phyloP scores from a whole-genome alignment of 2,888 invertebrate species.

The Orgyia antiqua region DNA sequence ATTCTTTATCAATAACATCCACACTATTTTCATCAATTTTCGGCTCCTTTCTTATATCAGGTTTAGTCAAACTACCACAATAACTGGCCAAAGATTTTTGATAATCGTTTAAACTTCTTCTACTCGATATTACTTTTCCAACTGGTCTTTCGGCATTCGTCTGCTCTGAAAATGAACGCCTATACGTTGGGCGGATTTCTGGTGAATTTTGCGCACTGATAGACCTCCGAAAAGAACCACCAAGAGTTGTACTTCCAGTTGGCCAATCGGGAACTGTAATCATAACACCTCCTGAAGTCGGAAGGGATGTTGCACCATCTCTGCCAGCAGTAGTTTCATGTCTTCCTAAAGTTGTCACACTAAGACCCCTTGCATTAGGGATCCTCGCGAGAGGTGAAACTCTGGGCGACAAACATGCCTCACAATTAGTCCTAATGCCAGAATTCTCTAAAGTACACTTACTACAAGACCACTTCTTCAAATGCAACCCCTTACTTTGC shows the following conservation, averaged over 20 bases:
- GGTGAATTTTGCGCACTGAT: constrained; percentile 68
- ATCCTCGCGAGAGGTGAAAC: constrained; percentile 56
- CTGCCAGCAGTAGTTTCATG: constrained; percentile 50
- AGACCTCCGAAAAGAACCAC: constrained; percentile 52
- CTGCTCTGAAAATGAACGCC: constrained; percentile 69
- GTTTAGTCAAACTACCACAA: constrained; percentile 46
- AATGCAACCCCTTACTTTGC: constrained; percentile 57
- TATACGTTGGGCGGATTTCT: constrained; percentile 66
- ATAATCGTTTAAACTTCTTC: constrained; percentile 68
- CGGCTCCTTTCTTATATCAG: constrained; percentile 36
- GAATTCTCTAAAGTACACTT: constrained; percentile 88
- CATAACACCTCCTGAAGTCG: constrained; percentile 77
- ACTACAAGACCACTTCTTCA: constrained; percentile 83
- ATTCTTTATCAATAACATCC: constrained; percentile 76
- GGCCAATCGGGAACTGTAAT: constrained; percentile 82
- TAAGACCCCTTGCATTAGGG: constrained; percentile 60
- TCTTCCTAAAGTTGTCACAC: constrained; percentile 66
- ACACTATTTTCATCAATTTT: constrained; percentile 63
- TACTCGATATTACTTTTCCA: constrained; percentile 68
- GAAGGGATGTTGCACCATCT: constrained; percentile 64
- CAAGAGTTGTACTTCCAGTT: constrained; percentile 45
- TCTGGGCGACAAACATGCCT: constrained; percentile 85
- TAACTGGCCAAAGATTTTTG: constrained; percentile 60
- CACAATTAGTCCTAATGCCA: constrained; percentile 81
- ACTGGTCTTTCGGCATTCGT: constrained; percentile 55